These are phyloP conservation scores for Phoxinus phoxinus DNA, from an alignment of 2,113 vertebrate genomes.

Conservation along the genomic window DNA sequence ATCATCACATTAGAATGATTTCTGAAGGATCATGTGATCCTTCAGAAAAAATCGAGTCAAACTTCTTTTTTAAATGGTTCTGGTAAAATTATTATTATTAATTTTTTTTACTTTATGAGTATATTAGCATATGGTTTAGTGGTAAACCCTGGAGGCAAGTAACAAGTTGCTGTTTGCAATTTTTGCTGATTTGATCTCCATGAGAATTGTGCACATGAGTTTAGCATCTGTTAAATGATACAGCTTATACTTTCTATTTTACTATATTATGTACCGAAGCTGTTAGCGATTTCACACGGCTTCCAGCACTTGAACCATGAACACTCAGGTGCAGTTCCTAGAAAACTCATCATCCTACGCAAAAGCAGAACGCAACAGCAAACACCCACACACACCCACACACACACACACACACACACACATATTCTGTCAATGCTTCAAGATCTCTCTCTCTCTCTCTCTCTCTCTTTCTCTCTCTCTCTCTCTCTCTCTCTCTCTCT, in stretches of 20 bases:
- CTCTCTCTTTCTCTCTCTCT: neutral
- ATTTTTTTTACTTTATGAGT: too few species aligned
- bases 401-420: slow-evolving; percentile 25
- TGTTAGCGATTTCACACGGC: neutral
- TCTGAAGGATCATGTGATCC: too few species aligned
- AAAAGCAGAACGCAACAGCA: slow-evolving; percentile 35
- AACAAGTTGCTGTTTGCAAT: too few species aligned
- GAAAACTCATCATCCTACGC: slow-evolving; percentile 20
- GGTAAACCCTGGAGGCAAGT: too few species aligned
- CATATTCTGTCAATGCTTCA: neutral
- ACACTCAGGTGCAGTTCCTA: neutral
- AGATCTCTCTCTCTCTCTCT: neutral
- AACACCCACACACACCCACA: slow-evolving; percentile 15
- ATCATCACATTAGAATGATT: too few species aligned
- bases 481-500: too few species aligned
- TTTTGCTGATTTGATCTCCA: too few species aligned
- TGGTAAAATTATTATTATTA: too few species aligned
- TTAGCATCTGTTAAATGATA: neutral
- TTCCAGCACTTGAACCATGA: neutral
- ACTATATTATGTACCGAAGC: neutral
- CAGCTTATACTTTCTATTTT: neutral
- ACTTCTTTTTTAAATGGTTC: too few species aligned
- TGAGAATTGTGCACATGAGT: too few species aligned
- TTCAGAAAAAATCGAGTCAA: too few species aligned
- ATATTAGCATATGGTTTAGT: too few species aligned